Percentiles rank a stretch among this genome's conserved stretches.
These are phyloP conservation scores for Polia nebulosa DNA, from an alignment of 2,888 invertebrate species.

Conservation along the genomic window DNA sequence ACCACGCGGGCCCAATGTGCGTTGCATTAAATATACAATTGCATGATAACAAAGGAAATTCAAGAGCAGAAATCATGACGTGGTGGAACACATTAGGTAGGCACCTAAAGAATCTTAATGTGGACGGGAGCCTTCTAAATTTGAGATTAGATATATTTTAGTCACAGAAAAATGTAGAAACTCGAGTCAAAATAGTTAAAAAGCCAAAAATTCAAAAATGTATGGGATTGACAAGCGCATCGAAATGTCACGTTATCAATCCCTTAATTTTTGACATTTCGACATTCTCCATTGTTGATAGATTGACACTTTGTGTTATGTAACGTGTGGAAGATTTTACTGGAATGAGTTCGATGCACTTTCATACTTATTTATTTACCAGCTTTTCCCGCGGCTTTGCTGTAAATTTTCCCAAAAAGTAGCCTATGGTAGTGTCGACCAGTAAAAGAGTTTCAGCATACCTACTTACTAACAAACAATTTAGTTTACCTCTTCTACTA, in stretches of 20 bases:
- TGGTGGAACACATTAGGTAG: neutral
- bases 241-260: conserved; percentile 18
- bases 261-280: no score
- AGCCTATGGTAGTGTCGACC: no score
- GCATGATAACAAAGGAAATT: neutral
- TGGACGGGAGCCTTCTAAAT: neutral
- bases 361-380: conserved; percentile 3
- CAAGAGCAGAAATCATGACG: conserved; percentile 1
- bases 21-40: neutral
- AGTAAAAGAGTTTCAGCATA: no score
- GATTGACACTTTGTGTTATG: no score
- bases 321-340: conserved; percentile 1
- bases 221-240: conserved; percentile 33
- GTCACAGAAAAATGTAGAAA: conserved; percentile 41
- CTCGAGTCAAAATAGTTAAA: conserved; percentile 1
- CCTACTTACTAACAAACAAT: no score
- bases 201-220: conserved; percentile 10
- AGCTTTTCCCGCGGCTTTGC: neutral
- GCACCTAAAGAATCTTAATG: neutral
- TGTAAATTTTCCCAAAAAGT: no score
- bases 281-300: no score
- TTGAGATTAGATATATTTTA: neutral
- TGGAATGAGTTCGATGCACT: conserved; percentile 29
- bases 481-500: no score
- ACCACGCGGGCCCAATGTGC: neutral